Base-by-base conservation (phyloP, 2,797 vertebrate genomes). In the Phrynocephalus vlangalii region DNA sequence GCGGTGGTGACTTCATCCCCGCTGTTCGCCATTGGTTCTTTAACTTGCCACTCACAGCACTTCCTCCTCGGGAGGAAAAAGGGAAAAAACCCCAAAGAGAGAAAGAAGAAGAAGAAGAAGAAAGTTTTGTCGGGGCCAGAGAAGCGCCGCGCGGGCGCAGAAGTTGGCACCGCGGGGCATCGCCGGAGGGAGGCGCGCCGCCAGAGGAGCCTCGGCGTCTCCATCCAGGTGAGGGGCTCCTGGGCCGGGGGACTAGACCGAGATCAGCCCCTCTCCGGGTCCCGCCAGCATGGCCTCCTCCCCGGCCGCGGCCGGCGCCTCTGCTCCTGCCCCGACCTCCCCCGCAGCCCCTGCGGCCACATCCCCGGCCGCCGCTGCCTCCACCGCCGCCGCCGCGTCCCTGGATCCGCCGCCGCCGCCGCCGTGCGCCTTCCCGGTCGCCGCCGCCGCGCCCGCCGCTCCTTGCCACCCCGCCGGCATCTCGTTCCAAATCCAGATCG, bases 401-500 rank as follows among this genome's bases (percentile, higher is more conserved):
- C 11, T 33, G 52, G 52, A 9, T n/a, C 63, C 13, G 16, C 26
- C 28, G 22, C 83, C 52, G 22, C 83, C 52, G 86, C 91, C 10
- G 60, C 83, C 82, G 44, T 79, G 88, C 82, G 83, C 77, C 88
- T 71, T 73, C 68, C 84, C 70, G 78, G 16, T 52, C 8, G 18
- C n/a, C 52, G 71, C 91, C 44, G 18, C 24, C 18, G 7, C 84
- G n/a, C 11, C 18, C 72, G 38, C 13, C 2, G 10, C 75, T 11
- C 66, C 86, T 1, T 85, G 91, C 85, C 85, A 87, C 2, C 98
- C 98, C 63, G 97, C 98, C 84, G 98, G 98, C 50, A 96, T 98
- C 84, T 98, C 98, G 90, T 98, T 98, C 96, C 97, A 98, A 94
- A 98, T 98, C 95, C 98, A 98, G 96, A 98, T 98, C 44, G 98